Conservation (phyloP, 2,797 vertebrate genomes). For the Pseudocheirus occidentalis region DNA sequence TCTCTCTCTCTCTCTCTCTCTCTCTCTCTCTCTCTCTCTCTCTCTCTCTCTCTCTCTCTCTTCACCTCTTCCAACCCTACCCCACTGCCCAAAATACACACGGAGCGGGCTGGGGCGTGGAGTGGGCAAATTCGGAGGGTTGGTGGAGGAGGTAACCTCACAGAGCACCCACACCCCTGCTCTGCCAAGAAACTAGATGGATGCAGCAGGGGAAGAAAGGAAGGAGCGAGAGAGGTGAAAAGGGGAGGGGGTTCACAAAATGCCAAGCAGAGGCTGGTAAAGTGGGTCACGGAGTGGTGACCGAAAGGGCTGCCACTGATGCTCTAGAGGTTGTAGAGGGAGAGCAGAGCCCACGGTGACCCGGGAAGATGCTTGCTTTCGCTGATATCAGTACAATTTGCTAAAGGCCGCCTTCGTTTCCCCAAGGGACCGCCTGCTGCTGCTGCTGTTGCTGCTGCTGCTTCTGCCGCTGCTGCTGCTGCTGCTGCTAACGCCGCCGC, state of each 20-base stretch:
- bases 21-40: neutral
- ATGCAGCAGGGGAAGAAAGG: constrained; percentile 56
- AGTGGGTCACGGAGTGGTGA: constrained; percentile 57
- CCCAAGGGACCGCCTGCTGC: constrained; percentile 54
- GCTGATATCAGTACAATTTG: neutral
- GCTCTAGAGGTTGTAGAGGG: constrained; percentile 13
- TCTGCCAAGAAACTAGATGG: constrained; percentile 30
- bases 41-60: neutral
- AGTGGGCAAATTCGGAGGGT: neutral
- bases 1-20: neutral
- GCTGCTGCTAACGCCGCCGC: neutral
- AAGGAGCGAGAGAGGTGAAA: constrained; percentile 67
- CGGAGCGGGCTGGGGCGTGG: neutral
- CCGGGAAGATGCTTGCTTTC: neutral
- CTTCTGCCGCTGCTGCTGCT: constrained; percentile 50
- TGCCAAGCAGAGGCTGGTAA: constrained; percentile 55
- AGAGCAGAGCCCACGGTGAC: constrained; percentile 33
- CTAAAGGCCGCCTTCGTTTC: constrained; percentile 61
- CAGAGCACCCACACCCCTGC: constrained; percentile 41
- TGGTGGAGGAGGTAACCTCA: neutral
- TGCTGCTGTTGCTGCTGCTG: constrained; percentile 63
- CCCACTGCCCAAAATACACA: neutral
- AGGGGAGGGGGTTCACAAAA: constrained; percentile 71
- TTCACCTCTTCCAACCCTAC: neutral
- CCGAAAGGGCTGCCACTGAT: neutral